Evolutionary conservation across 2,113 vertebrate species (phyloP), one percentile per base, ranked within the genome.

Genomic region (Odocoileus hemionus): DNA sequence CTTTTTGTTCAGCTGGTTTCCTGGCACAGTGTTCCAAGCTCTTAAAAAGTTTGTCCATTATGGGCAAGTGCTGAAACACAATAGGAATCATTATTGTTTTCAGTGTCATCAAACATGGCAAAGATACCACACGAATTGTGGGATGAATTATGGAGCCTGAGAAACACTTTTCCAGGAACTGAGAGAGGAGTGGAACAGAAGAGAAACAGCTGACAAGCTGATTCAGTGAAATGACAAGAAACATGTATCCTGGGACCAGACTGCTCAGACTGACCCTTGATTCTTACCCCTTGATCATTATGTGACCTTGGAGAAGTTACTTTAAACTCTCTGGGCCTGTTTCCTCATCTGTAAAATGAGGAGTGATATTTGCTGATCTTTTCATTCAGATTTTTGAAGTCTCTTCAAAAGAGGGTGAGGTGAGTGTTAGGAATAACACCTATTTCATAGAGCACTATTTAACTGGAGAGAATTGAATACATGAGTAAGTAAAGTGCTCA

Each of bases 11-110:
- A 15, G 84, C 28, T 33, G 4, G n/a, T 95, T 93, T 95, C 79
- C 95, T 90, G 85, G 90, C 26, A 15, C 50, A 2, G n/a, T 7
- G 36, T 61, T 54, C 83, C 82, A 60, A 91, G 89, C 92, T 92
- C 92, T 96, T 86, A 58, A 95, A 89, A 95, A 64, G 64, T 88
- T 50, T 89, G 90, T 96, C 45, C 58, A 64, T 94, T 90, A 87
- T 54, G 57, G 94, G 93, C 89, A 96, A 95, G 58, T 76, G 67
- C 84, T 3, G n/a, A 82, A 80, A 64, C 74, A 96, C 85, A 88
- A 58, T 64, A 80, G 85, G 33, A 85, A 84, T 67, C 86, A 10
- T 76, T 86, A 58, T 30, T 91, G 74, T 89, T 85, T 67, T 88
- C 33, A 30, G 33, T 85, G 91, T 79, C 85, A 64, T 90, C 85